These are phyloP conservation scores for Trypoxylus dichotomus DNA, from an alignment of 1,140 invertebrate genomes.

Conservation along the genomic window DNA sequence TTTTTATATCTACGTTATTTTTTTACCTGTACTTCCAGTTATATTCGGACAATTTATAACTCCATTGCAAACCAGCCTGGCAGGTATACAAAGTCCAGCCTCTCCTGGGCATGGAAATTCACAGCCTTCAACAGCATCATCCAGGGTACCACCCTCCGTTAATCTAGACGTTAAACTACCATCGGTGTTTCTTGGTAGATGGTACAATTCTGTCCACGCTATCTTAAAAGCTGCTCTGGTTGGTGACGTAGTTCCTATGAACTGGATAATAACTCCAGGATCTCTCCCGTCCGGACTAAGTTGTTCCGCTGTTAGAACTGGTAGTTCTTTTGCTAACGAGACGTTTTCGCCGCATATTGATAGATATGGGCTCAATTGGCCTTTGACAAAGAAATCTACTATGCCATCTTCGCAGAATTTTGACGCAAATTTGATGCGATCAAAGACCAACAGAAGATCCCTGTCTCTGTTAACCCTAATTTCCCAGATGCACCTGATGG, in stretches of 20 bases:
- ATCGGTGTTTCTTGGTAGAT: constrained; percentile 78
- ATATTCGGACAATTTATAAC: constrained; percentile 81
- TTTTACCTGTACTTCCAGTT: constrained; percentile 45
- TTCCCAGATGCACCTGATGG: constrained; percentile 87
- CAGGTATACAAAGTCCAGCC: constrained; percentile 77
- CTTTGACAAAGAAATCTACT: constrained; percentile 78
- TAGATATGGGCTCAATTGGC: constrained; percentile 68
- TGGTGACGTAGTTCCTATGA: constrained; percentile 63
- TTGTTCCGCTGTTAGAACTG: constrained; percentile 75
- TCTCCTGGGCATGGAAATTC: constrained; percentile 85
- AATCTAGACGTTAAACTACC: constrained; percentile 74
- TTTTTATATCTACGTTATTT: no score
- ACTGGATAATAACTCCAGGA: constrained; percentile 53
- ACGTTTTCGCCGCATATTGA: constrained; percentile 83
- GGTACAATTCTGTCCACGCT: constrained; percentile 87
- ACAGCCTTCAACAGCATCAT: constrained; percentile 59
- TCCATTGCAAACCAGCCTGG: constrained; percentile 81
- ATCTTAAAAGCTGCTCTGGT: constrained; percentile 82
- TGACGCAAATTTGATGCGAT: constrained; percentile 80
- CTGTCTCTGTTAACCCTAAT: constrained; percentile 75
- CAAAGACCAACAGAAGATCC: constrained; percentile 84
- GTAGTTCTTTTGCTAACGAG: constrained; percentile 72
- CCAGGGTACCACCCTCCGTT: constrained; percentile 60
- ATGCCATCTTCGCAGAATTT: constrained; percentile 81
- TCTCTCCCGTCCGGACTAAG: constrained; percentile 66